These are phyloP conservation scores for Liodrosophila aerea DNA, from an alignment of 2,888 invertebrate genomes.

Conservation along the genomic window DNA sequence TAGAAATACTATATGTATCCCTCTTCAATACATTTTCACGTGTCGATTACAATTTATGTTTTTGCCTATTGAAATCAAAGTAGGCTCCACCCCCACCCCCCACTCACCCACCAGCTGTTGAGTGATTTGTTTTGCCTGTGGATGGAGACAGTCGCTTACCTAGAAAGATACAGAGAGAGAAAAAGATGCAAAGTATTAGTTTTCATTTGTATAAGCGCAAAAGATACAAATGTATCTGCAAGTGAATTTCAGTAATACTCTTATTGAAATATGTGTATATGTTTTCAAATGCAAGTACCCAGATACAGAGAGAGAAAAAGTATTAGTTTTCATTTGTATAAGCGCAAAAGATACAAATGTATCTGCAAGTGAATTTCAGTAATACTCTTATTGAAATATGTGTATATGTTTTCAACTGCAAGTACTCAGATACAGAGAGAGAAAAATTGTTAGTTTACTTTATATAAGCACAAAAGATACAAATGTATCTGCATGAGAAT, in stretches of 20 bases:
- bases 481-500: too few relatives aligned
- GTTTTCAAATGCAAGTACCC: neutral
- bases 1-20: slow-evolving; percentile 4
- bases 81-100: neutral
- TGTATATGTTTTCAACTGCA: too few relatives aligned
- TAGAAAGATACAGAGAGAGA: slow-evolving; percentile 40
- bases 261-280: neutral
- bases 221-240: too few relatives aligned
- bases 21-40: slow-evolving; percentile 34
- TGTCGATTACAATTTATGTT: slow-evolving; percentile 61
- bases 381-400: too few relatives aligned
- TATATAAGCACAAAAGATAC: too few relatives aligned
- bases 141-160: slow-evolving; percentile 52
- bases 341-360: too few relatives aligned
- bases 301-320: neutral
- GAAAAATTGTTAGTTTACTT: too few relatives aligned
- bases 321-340: too few relatives aligned
- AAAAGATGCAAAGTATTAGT: slow-evolving; percentile 9
- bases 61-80: slow-evolving; percentile 36
- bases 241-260: too few relatives aligned
- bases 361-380: neutral
- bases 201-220: too few relatives aligned
- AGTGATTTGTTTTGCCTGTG: slow-evolving; percentile 25
- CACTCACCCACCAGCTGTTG: slow-evolving; percentile 8
- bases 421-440: too few relatives aligned